Percentiles rank a stretch among this genome's conserved stretches.
These are phyloP conservation scores for Eutolmus rufibarbis DNA, from an alignment of 2,888 invertebrate species.

Conservation along the genomic window DNA sequence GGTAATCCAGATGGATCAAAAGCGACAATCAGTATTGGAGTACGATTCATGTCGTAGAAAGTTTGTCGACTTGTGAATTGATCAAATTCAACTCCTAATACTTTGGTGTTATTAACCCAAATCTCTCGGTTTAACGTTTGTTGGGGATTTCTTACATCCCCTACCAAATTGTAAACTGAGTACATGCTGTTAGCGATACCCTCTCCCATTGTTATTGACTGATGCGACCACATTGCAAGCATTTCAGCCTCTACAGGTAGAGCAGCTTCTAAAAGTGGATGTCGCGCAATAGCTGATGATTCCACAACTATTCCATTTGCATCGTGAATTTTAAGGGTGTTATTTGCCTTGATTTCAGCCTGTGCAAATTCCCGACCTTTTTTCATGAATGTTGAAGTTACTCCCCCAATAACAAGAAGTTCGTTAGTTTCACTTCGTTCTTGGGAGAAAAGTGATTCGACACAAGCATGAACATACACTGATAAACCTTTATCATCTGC, in stretches of 20 bases:
- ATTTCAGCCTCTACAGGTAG: slow-evolving; percentile 89
- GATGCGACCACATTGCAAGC: slow-evolving; percentile 88
- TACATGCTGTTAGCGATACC: slow-evolving; percentile 79
- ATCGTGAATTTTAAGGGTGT: slow-evolving; percentile 77
- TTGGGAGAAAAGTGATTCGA: slow-evolving; percentile 67
- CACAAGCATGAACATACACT: slow-evolving; percentile 72
- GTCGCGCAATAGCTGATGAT: slow-evolving; percentile 80
- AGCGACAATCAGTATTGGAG: slow-evolving; percentile 82
- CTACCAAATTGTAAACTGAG: slow-evolving; percentile 81
- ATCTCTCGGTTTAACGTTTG: slow-evolving; percentile 84
- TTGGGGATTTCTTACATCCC: slow-evolving; percentile 84
- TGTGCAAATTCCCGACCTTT: slow-evolving; percentile 76
- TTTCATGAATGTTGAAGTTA: slow-evolving; percentile 73
- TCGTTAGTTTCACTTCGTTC: slow-evolving; percentile 67
- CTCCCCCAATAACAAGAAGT: slow-evolving; percentile 71
- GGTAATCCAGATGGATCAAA: slow-evolving; percentile 91
- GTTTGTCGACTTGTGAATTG: slow-evolving; percentile 89
- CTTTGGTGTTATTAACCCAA: slow-evolving; percentile 89
- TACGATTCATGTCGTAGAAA: slow-evolving; percentile 84
- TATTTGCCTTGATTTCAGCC: slow-evolving; percentile 79
- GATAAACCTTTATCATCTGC: slow-evolving; percentile 79
- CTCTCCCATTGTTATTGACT: slow-evolving; percentile 79
- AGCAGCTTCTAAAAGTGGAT: slow-evolving; percentile 82
- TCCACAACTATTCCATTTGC: slow-evolving; percentile 78
- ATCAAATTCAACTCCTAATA: slow-evolving; percentile 91